Base-by-base conservation (phyloP, 2,797 vertebrate genomes). In the Megalops cyprinoides region DNA sequence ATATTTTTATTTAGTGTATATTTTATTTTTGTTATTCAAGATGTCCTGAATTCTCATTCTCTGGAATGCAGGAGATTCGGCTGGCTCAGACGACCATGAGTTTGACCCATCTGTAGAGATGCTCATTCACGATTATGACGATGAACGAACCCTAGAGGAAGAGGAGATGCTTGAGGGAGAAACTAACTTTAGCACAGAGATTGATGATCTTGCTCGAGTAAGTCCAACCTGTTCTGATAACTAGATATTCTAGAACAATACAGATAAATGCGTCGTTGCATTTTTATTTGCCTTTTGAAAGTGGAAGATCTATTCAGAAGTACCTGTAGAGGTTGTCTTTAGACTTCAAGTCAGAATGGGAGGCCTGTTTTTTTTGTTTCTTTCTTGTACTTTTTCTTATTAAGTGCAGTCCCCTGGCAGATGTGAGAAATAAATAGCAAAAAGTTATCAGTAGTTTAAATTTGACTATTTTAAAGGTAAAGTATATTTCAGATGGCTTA, bases 81-180 rank as follows among this genome's bases (percentile, higher is more conserved):
- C 95, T 91, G 89, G 95, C 86, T 97, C 96, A 78, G 96, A 97
- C 86, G 96, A 97, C 94, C 96, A 96, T 90, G 96, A 97, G 87
- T 97, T 97, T 89, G 95, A 97, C 89, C 96, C 96, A 78, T 96
- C 96, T 42, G 95, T 94, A 86, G 96, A 97, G 82, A 97, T 97
- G 96, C 89, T 97, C 90, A 94, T 97, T 88, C 96, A 97, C 84
- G 96, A 97, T 90, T 97, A 95, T 86, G 96, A 97, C 80, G 96
- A 97, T 78, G 96, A 97, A 87, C 91, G 94, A 73, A 97, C 96
- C 80, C 88, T 97, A 91, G 96, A 97, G 86, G 96, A 97, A 84
- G 96, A 97, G 90, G 96, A 97, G 87, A 94, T 96, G 95, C 94
- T 96, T 91, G 96, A 96, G 88, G 94, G 95, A 86, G 96, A 95